These are phyloP conservation scores for Pituophis catenifer DNA, from an alignment of 2,113 vertebrate genomes.

Conservation along the genomic window DNA sequence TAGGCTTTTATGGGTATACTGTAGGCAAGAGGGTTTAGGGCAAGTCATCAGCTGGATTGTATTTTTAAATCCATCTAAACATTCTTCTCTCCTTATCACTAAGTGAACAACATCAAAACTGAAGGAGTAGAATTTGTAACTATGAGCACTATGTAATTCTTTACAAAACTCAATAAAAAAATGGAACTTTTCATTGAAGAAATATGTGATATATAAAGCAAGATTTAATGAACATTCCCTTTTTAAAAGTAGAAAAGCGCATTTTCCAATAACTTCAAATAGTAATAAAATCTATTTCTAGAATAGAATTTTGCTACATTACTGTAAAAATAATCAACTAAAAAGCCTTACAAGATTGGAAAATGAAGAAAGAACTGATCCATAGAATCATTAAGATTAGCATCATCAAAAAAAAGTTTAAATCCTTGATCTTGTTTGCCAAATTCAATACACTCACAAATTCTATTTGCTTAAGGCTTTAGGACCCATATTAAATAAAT, in stretches of 20 bases:
- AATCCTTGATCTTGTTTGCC: constrained; percentile 43
- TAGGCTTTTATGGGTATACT: neutral
- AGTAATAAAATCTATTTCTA: constrained; percentile 52
- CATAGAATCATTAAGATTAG: neutral
- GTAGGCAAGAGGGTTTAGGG: neutral
- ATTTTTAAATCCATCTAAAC: neutral
- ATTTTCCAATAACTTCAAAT: neutral
- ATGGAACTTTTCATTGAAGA: neutral
- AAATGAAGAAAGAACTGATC: neutral
- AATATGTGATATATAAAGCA: neutral
- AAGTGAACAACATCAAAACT: neutral
- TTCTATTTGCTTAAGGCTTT: constrained; percentile 47
- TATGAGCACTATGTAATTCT: neutral
- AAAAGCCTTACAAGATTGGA: neutral
- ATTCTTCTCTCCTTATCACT: neutral
- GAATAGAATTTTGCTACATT: constrained; percentile 17
- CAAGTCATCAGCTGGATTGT: neutral
- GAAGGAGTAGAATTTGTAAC: neutral
- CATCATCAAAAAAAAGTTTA: constrained; percentile 8
- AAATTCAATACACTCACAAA: constrained; percentile 52
- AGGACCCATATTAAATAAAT: constrained; percentile 58
- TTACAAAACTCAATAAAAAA: neutral
- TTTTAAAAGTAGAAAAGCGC: neutral
- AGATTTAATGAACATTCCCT: neutral
- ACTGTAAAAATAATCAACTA: constrained; percentile 4